Evolutionary conservation across 2,113 vertebrate genomes (phyloP).

Genomic region (Vulpes vulpes): DNA sequence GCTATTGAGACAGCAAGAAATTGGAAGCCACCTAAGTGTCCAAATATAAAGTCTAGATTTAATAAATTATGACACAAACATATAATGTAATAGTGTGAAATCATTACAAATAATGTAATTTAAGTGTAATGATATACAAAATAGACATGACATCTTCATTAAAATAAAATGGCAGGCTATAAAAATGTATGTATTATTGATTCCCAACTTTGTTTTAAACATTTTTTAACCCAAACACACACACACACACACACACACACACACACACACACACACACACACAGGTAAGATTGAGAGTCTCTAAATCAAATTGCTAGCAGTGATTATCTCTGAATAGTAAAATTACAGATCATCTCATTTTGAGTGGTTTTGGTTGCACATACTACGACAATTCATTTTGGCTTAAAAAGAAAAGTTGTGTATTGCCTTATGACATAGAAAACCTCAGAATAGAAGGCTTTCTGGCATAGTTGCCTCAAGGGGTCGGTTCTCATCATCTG

Average conservation of each 20-base stretch:
- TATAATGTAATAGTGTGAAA: background rate
- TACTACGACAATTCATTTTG: background rate
- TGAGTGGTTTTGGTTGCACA: background rate
- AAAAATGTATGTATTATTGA: background rate
- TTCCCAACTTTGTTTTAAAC: background rate
- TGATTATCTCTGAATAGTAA: background rate
- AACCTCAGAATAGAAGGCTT: background rate
- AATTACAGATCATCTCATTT: background rate
- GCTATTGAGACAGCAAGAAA: background rate
- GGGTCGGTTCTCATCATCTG: background rate
- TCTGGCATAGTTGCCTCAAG: background rate
- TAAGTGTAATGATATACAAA: background rate
- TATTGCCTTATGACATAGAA: background rate
- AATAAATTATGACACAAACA: slow-evolving; percentile 4
- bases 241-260: background rate
- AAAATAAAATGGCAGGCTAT: background rate
- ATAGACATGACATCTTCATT: background rate
- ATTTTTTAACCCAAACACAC: background rate
- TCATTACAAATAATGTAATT: slow-evolving; percentile 7
- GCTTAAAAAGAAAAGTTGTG: background rate
- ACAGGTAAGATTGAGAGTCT: background rate
- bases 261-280: background rate
- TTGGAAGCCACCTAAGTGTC: background rate
- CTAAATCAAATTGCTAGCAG: background rate
- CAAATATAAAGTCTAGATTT: slow-evolving; percentile 13